phyloP scores from a whole-genome alignment of 2,888 invertebrate genomes.

The Drosophila cyrtoloma region DNA sequence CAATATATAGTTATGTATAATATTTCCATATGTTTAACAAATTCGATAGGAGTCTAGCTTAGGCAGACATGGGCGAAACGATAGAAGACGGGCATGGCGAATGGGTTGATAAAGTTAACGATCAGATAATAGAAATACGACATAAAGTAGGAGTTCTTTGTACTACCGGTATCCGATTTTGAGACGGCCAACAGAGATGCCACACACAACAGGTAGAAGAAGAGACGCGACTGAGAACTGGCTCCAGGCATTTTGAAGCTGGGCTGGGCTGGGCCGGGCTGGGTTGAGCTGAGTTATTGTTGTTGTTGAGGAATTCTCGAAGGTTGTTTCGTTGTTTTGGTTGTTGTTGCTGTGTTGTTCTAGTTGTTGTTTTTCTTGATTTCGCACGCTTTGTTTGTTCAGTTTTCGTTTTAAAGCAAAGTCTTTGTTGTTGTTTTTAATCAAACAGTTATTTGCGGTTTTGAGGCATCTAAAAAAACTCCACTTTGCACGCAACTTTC shows the following conservation, averaged over 20 bases:
- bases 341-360: constrained; percentile 9
- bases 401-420: constrained; percentile 11
- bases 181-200: constrained; percentile 81
- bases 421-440: constrained; percentile 21
- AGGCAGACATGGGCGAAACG: constrained; percentile 79
- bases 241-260: constrained; percentile 66
- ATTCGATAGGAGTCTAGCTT: constrained; percentile 47
- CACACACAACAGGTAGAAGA: constrained; percentile 81
- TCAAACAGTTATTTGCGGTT: constrained; percentile 13
- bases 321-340: constrained; percentile 27
- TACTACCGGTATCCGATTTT: constrained; percentile 82
- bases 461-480: constrained; percentile 26
- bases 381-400: constrained; percentile 37
- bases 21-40: constrained; percentile 45
- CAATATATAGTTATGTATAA: constrained; percentile 10
- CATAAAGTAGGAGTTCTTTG: constrained; percentile 81
- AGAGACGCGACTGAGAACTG: constrained; percentile 78
- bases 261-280: neutral
- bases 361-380: constrained; percentile 20
- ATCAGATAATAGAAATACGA: constrained; percentile 82
- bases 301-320: constrained; percentile 13
- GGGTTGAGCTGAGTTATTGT: neutral
- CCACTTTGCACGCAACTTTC: constrained; percentile 71
- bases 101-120: constrained; percentile 82
- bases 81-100: constrained; percentile 82